Conservation (phyloP, 2,888 invertebrate genomes). For the Stictocephala bisonia region DNA sequence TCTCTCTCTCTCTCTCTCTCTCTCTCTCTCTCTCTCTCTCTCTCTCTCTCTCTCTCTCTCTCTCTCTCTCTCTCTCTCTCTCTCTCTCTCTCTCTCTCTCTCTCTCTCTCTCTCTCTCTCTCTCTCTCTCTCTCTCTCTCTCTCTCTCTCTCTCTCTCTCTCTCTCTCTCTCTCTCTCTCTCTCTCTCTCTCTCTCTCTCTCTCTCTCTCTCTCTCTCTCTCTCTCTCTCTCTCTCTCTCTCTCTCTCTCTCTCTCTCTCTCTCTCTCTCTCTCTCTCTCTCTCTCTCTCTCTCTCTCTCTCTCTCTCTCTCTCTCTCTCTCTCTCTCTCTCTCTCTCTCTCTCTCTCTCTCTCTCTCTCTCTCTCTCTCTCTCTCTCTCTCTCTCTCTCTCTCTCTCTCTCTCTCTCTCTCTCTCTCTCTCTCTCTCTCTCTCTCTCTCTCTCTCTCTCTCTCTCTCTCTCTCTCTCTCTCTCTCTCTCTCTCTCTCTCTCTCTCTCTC, state of each 20-base stretch:
- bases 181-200: neutral
- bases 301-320: conserved; percentile 29
- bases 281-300: conserved; percentile 19
- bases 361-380: neutral
- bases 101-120: conserved; percentile 37
- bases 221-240: conserved; percentile 27
- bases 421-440: conserved; percentile 19
- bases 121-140: conserved; percentile 25
- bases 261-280: conserved; percentile 8
- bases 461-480: neutral
- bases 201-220: neutral
- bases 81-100: conserved; percentile 21
- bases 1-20: conserved; percentile 11
- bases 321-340: conserved; percentile 32
- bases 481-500: conserved; percentile 26
- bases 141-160: conserved; percentile 14
- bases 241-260: conserved; percentile 23
- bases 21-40: conserved; percentile 34
- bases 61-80: conserved; percentile 27
- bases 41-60: conserved; percentile 42
- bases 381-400: conserved; percentile 9
- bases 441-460: conserved; percentile 24
- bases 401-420: conserved; percentile 33
- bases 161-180: conserved; percentile 27
- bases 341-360: neutral